phyloP scores from a whole-genome alignment of 1,140 invertebrate species.

The Drosophila asahinai region DNA sequence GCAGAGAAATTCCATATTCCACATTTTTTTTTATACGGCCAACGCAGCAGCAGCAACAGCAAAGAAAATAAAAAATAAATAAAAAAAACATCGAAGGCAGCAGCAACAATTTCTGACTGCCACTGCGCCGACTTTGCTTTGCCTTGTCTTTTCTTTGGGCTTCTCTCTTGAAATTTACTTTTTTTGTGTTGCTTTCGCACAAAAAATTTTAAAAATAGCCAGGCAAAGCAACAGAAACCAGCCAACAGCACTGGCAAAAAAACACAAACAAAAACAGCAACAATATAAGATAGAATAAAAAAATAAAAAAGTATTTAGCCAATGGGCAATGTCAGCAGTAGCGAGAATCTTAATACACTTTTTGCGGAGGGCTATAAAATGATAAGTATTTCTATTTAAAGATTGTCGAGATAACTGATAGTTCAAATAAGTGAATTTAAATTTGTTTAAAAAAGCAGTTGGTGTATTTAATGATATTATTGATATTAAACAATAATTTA shows the following conservation, averaged over 20 bases:
- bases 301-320: constrained; percentile 11
- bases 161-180: constrained; percentile 42
- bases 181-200: constrained; percentile 70
- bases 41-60: constrained; percentile 52
- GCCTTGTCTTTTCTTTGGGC: constrained; percentile 54
- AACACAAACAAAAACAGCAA: constrained; percentile 16
- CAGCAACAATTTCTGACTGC: constrained; percentile 52
- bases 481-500: too few species aligned
- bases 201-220: constrained; percentile 78
- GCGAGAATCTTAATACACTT: constrained; percentile 18
- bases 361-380: constrained; percentile 1
- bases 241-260: constrained; percentile 45
- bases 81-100: constrained; percentile 24
- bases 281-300: constrained; percentile 29
- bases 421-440: background rate
- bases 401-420: background rate
- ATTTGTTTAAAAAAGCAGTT: background rate
- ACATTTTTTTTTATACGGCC: constrained; percentile 65
- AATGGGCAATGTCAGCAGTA: constrained; percentile 30
- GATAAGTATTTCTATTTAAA: constrained; percentile 22
- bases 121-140: constrained; percentile 58
- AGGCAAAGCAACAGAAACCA: constrained; percentile 54
- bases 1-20: constrained; percentile 75
- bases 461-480: background rate
- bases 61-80: background rate